Conservation (phyloP, 2,888 invertebrate species). For the Heliconius ismenius region DNA sequence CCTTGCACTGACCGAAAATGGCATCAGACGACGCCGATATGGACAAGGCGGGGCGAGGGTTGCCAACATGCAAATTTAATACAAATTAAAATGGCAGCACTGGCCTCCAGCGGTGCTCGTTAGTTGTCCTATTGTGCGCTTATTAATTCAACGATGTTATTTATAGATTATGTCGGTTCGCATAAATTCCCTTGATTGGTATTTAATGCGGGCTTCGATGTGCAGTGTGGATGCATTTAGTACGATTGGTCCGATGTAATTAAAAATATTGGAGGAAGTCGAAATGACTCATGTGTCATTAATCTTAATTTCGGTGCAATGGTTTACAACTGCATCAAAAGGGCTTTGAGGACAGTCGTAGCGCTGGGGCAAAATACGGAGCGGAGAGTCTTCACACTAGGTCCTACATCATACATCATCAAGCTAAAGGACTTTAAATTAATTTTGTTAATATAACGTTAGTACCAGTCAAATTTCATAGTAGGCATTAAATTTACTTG, state of each 20-base stretch:
- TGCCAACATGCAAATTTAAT: slow-evolving; percentile 79
- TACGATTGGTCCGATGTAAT: slow-evolving; percentile 46
- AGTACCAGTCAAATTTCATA: slow-evolving; percentile 16
- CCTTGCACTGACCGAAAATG: slow-evolving; percentile 54
- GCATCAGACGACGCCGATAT: slow-evolving; percentile 57
- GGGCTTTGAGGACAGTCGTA: neutral
- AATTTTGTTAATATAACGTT: slow-evolving; percentile 7
- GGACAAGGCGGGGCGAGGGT: slow-evolving; percentile 53
- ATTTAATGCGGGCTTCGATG: slow-evolving; percentile 70
- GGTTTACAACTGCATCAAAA: neutral
- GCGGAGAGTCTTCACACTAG: too few species aligned
- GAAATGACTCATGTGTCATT: slow-evolving; percentile 1
- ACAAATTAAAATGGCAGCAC: slow-evolving; percentile 61
- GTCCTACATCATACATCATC: too few species aligned
- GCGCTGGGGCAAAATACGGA: too few species aligned
- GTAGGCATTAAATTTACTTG: slow-evolving; percentile 23
- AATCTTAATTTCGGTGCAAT: slow-evolving; percentile 14
- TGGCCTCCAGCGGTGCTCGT: slow-evolving; percentile 67
- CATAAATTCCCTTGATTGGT: slow-evolving; percentile 77
- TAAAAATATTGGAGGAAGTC: slow-evolving; percentile 41
- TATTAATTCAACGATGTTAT: slow-evolving; percentile 78
- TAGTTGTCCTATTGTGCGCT: slow-evolving; percentile 70
- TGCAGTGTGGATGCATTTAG: slow-evolving; percentile 43
- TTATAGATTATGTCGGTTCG: slow-evolving; percentile 65
- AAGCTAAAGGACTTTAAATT: neutral